These are phyloP conservation scores for Theristicus caerulescens DNA, from an alignment of 2,113 vertebrate species.

Conservation along the genomic window DNA sequence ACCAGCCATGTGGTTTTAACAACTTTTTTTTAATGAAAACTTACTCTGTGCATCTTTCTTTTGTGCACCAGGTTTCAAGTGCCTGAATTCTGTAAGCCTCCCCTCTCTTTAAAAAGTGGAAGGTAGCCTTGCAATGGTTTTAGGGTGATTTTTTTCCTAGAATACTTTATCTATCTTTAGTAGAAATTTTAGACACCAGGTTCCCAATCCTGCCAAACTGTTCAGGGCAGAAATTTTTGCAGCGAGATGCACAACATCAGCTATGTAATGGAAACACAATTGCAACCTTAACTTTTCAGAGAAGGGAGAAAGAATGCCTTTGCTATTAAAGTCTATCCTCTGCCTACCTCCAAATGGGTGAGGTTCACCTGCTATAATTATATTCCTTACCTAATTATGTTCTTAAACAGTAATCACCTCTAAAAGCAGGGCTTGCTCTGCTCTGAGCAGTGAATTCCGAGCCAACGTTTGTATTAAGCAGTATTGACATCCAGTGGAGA, in stretches of 20 bases:
- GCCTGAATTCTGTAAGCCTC: not conserved
- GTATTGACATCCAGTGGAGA: constrained; percentile 82
- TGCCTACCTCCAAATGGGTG: not conserved
- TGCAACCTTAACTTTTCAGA: not conserved
- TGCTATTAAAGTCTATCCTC: not conserved
- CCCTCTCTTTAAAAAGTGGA: not conserved
- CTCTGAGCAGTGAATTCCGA: not conserved
- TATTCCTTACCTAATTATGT: not conserved
- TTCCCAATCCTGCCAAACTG: not conserved
- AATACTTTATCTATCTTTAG: not conserved
- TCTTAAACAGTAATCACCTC: not conserved
- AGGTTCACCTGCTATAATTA: not conserved
- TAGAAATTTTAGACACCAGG: not conserved
- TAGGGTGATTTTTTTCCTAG: not conserved
- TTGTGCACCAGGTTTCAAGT: not conserved
- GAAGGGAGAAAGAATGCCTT: not conserved
- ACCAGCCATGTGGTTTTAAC: not conserved
- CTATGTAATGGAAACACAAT: not conserved
- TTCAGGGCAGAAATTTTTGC: not conserved
- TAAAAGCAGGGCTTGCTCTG: not conserved
- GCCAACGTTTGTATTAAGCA: constrained; percentile 71
- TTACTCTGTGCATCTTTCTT: not conserved
- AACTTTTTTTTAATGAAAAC: not conserved
- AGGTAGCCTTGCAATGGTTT: not conserved
- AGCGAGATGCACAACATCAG: not conserved